Base-by-base conservation (phyloP, 2,113 vertebrate genomes). In the Delphinus delphis region DNA sequence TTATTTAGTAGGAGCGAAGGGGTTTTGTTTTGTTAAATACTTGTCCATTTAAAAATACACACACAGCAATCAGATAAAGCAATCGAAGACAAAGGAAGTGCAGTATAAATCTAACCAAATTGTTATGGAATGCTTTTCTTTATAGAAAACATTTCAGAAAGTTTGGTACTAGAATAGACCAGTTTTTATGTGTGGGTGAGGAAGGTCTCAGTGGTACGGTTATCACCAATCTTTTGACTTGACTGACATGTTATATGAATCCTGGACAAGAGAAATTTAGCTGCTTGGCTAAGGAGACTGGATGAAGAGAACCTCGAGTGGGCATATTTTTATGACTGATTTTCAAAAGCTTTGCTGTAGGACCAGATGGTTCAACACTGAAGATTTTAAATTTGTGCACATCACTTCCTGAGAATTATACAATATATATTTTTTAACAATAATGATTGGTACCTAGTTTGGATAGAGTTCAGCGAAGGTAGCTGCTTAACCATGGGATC, bases 11-110 rank as follows among this genome's bases (percentile, higher is more conserved):
- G 41, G 36, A 86, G 77, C n/a, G 58, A 41, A 95, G 47, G 12
- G 20, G 31, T 85, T 94, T 86, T 70, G 33, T 87, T 93, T 93
- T 84, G 60, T 96, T 47, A 60, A 95, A 25, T 93, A 53, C 23
- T 84, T 60, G 41, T 70, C n/a, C 36, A 23, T 58, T 95, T 85
- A 10, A 65, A 88, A 86, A 68, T 33, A 58, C 70, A 50, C 28
- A 55, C 10, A 41, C 17, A 41, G 36, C 25, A 50, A 18, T 53
- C 73, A 86, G 18, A 36, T 47, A 83, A 70, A 95, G 14, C 50
- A 73, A 55, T 83, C 50, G 70, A 70, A 89, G n/a, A 33, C 15
- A 38, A 44, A 79, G 92, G 36, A 79, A 47, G 67, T 38, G 12
- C 11, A 28, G 14, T 85, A 33, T 62, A 87, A 70, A 77, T 74